Percentiles rank a stretch among this genome's conserved stretches.
Evolutionary conservation across 1,140 invertebrate species (phyloP).

Genomic region (Hylaeus volcanicus): DNA sequence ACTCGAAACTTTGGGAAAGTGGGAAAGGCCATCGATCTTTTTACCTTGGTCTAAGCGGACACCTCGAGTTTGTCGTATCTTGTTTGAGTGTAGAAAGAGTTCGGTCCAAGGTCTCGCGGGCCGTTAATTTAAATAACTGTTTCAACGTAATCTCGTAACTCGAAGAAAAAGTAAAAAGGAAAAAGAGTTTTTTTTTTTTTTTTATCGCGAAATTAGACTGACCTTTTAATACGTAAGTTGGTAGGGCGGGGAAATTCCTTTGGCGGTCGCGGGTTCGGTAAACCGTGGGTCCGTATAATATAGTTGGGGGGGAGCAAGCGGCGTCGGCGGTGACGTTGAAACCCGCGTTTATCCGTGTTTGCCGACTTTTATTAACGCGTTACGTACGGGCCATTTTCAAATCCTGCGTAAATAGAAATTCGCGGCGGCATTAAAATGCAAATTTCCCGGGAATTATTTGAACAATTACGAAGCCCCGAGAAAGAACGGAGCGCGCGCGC

Average conservation of each 20-base stretch:
- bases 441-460: slow-evolving; percentile 19
- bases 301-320: neutral
- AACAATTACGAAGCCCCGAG: slow-evolving; percentile 17
- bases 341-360: neutral
- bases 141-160: no score
- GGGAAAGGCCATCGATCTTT: no score
- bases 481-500: slow-evolving; percentile 1
- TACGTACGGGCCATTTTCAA: slow-evolving; percentile 20
- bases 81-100: no score
- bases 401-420: slow-evolving; percentile 37
- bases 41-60: no score
- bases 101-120: no score
- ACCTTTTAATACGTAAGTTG: neutral
- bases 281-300: neutral
- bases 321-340: neutral
- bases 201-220: neutral
- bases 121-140: no score
- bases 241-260: neutral
- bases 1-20: no score
- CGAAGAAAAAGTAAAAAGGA: no score
- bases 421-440: slow-evolving; percentile 24
- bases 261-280: neutral
- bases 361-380: slow-evolving; percentile 18
- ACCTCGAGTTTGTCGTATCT: no score
- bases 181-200: no score